These are phyloP conservation scores for Apteryx owenii DNA, from an alignment of 2,113 vertebrate species.

Conservation along the genomic window DNA sequence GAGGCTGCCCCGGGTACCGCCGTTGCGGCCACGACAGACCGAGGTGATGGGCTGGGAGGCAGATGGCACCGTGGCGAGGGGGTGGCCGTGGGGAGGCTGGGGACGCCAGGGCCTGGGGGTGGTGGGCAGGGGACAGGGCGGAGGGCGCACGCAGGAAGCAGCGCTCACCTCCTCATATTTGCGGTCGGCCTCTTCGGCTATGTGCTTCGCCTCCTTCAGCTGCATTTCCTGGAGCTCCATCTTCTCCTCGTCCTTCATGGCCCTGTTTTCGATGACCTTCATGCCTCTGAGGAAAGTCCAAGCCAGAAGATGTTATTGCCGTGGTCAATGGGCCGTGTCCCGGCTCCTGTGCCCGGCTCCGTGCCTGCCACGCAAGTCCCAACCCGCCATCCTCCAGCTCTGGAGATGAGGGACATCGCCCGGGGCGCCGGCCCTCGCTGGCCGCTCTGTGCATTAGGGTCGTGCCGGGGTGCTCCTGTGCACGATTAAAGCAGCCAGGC, in stretches of 20 bases:
- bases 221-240: conserved; percentile 99
- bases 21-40: no score
- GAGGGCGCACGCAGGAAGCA: neutral
- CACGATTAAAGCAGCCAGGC: neutral
- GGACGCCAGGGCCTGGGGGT: neutral
- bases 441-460: fast-evolving
- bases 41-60: neutral
- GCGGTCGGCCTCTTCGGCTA: conserved; percentile 97
- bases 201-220: conserved; percentile 98
- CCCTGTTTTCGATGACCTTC: conserved; percentile 99
- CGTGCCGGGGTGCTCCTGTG: neutral
- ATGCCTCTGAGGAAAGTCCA: conserved; percentile 87
- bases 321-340: neutral
- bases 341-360: no score
- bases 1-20: no score
- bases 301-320: neutral
- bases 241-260: conserved; percentile 96
- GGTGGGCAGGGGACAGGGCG: no score
- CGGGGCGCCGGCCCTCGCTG: fast-evolving
- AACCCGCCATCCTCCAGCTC: neutral
- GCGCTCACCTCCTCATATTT: conserved; percentile 95
- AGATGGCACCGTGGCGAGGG: fast-evolving
- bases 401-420: neutral
- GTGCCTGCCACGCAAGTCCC: no score
- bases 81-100: fast-evolving